Conservation (phyloP, 2,797 vertebrate species). For the Enteromius radiatus region DNA sequence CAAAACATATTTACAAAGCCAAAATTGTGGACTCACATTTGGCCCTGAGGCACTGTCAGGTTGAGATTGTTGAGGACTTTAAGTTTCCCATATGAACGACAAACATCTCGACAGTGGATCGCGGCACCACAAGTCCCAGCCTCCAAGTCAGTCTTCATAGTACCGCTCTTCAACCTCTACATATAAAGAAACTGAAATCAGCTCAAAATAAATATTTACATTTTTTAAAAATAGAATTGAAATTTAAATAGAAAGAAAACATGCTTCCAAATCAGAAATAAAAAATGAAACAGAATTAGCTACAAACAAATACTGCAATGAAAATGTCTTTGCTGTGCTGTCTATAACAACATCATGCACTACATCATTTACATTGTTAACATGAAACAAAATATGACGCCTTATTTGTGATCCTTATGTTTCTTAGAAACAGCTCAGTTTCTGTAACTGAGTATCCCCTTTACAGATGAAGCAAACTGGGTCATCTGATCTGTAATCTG, state of each 20-base stretch:
- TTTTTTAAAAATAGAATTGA: too few species aligned
- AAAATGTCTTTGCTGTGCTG: background rate
- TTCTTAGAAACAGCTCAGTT: conserved; percentile 10
- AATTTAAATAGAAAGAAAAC: background rate
- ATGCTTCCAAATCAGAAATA: background rate
- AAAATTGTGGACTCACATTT: conserved; percentile 75
- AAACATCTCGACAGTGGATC: conserved; percentile 77
- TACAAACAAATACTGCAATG: background rate
- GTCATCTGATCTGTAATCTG: conserved; percentile 66
- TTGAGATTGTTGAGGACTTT: conserved; percentile 79
- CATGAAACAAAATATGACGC: conserved; percentile 3
- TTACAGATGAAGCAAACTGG: conserved; percentile 17
- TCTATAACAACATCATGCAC: background rate
- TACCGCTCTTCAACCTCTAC: conserved; percentile 61
- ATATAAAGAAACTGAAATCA: conserved; percentile 1
- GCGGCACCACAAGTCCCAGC: conserved; percentile 63
- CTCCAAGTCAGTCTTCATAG: conserved; percentile 75
- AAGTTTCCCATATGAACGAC: conserved; percentile 79
- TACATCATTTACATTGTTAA: background rate
- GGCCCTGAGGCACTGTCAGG: conserved; percentile 78
- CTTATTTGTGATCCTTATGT: background rate
- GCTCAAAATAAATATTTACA: background rate
- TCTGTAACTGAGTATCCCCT: background rate
- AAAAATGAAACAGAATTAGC: background rate
- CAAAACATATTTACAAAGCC: conserved; percentile 7